These are phyloP conservation scores for Petroica traversi DNA, from an alignment of 2,113 vertebrate genomes.

Conservation along the genomic window DNA sequence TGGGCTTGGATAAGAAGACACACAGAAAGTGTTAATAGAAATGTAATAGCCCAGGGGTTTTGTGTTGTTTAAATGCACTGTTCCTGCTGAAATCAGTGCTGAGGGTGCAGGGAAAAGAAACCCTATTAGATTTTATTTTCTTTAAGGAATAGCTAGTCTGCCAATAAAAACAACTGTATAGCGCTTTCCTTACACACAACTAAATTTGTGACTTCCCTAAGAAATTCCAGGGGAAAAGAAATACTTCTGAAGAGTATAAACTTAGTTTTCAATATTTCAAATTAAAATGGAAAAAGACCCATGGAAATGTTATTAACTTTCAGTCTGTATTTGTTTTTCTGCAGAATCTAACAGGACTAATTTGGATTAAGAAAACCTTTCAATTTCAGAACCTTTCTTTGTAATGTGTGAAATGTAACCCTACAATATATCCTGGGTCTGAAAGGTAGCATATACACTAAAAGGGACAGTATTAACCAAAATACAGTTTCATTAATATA, in stretches of 20 bases:
- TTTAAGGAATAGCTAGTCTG: background rate
- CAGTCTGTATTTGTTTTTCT: background rate
- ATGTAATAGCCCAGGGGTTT: background rate
- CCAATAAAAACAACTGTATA: background rate
- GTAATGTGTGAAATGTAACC: background rate
- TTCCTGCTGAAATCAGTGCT: background rate
- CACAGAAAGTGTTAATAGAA: background rate
- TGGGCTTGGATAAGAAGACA: background rate
- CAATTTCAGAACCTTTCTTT: background rate
- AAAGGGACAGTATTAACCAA: background rate
- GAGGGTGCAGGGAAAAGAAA: background rate
- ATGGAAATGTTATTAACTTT: background rate
- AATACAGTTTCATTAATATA: background rate
- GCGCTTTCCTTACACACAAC: background rate
- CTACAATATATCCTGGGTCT: background rate
- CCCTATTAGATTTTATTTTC: background rate
- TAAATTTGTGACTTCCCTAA: background rate
- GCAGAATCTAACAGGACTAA: background rate
- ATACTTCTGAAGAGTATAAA: background rate
- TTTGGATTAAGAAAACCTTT: background rate
- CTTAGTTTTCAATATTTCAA: background rate
- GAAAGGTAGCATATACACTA: background rate
- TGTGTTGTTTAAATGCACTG: background rate
- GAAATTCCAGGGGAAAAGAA: background rate
- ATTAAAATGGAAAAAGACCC: background rate